Percentiles rank a stretch among this genome's conserved stretches.
Evolutionary conservation across 1,140 invertebrate genomes (phyloP).

Genomic region (Scaptomyza graminum): DNA sequence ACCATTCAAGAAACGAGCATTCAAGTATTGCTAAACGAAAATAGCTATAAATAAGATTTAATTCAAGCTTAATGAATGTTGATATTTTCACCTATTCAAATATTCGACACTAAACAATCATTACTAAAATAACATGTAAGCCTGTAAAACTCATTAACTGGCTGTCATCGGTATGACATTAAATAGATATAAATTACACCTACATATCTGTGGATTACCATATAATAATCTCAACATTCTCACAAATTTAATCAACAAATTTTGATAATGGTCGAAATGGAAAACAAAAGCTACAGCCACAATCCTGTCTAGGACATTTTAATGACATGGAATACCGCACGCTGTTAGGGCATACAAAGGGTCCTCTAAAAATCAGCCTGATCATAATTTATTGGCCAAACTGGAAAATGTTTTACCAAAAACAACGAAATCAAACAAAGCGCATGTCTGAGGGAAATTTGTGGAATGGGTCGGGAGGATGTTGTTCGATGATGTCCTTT

Average conservation of each 20-base stretch:
- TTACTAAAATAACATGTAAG: no score
- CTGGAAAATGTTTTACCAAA: conserved; percentile 51
- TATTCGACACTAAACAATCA: no score
- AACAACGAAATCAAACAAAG: conserved; percentile 23
- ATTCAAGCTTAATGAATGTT: no score
- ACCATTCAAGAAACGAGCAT: no score
- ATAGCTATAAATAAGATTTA: no score
- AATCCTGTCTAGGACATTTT: conserved; percentile 24
- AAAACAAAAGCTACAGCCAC: conserved; percentile 22
- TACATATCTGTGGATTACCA: conserved; percentile 18
- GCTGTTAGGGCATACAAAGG: conserved; percentile 29
- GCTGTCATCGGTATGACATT: background rate
- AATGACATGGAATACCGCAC: conserved; percentile 29
- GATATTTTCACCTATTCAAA: no score
- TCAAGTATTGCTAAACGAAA: no score
- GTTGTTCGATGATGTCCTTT: conserved; percentile 11
- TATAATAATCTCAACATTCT: conserved; percentile 10
- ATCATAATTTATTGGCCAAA: conserved; percentile 78
- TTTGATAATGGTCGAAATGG: background rate
- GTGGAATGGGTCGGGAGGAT: no score
- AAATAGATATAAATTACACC: no score
- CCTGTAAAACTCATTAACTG: background rate
- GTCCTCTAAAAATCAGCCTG: conserved; percentile 65
- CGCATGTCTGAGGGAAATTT: background rate
- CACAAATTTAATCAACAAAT: background rate